A percentile compares a stretch with the other conserved stretches of the same genome.
Evolutionary conservation across 2,888 invertebrate genomes (phyloP).

Genomic region (Aporophyla nigra): DNA sequence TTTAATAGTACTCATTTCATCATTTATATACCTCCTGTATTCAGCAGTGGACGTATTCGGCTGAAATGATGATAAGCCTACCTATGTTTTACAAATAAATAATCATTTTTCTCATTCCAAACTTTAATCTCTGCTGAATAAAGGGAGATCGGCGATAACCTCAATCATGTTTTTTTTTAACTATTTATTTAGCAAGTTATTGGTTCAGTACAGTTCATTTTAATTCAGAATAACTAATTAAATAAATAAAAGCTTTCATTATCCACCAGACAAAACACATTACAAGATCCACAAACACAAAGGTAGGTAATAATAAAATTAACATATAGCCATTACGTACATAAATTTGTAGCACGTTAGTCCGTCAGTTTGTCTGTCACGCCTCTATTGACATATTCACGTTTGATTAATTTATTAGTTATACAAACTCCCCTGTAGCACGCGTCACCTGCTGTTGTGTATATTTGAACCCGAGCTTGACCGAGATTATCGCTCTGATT

Average conservation of each 20-base stretch:
- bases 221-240: too few relatives aligned
- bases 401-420: conserved; percentile 50
- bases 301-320: background rate
- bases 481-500: conserved; percentile 8
- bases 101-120: too few relatives aligned
- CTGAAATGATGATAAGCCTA: too few relatives aligned
- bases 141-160: background rate
- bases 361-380: conserved; percentile 28
- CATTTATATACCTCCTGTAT: too few relatives aligned
- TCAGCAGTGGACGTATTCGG: too few relatives aligned
- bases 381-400: conserved; percentile 35
- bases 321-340: background rate
- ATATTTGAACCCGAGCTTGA: background rate
- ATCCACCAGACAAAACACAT: background rate
- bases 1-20: too few relatives aligned
- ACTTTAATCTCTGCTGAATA: too few relatives aligned
- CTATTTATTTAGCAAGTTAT: too few relatives aligned
- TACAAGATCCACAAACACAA: background rate
- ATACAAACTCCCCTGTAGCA: conserved; percentile 17
- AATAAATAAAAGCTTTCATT: background rate
- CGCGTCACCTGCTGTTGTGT: conserved; percentile 13
- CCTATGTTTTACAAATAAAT: too few relatives aligned
- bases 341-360: background rate
- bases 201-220: too few relatives aligned
- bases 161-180: too few relatives aligned